Percentiles rank a stretch among this genome's conserved stretches.
These are phyloP conservation scores for Falco biarmicus DNA, from an alignment of 2,797 vertebrate genomes.

Conservation along the genomic window DNA sequence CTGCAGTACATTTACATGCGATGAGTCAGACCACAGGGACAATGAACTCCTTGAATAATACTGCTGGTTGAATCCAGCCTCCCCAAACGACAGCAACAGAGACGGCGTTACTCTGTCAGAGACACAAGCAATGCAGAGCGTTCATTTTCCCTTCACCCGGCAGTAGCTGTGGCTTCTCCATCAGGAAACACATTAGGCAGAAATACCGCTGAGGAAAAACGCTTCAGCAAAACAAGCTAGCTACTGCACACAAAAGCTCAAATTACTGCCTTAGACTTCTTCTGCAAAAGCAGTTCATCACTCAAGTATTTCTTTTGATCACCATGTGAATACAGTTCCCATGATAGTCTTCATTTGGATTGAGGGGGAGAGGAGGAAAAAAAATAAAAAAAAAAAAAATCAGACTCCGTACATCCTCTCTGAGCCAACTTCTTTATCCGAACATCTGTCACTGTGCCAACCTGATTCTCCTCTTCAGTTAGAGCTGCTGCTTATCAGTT, in stretches of 20 bases:
- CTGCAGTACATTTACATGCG: conserved; percentile 77
- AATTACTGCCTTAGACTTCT: conserved; percentile 70
- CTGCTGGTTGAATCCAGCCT: conserved; percentile 68
- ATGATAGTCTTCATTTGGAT: conserved; percentile 76
- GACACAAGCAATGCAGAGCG: conserved; percentile 37
- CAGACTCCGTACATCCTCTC: conserved; percentile 69
- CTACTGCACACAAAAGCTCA: conserved; percentile 66
- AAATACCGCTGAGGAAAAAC: conserved; percentile 53
- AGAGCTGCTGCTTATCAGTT: conserved; percentile 50
- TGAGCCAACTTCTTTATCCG: conserved; percentile 77
- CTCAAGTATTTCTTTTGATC: conserved; percentile 75
- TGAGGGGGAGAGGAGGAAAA: neutral
- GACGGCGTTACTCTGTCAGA: conserved; percentile 62
- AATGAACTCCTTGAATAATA: conserved; percentile 73
- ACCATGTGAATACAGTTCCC: conserved; percentile 70
- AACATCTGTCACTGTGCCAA: conserved; percentile 72
- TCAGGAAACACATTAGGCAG: conserved; percentile 30
- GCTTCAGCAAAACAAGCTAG: conserved; percentile 67
- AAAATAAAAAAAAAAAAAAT: neutral
- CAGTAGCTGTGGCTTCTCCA: conserved; percentile 65
- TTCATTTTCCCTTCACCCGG: conserved; percentile 50
- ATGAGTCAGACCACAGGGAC: conserved; percentile 79
- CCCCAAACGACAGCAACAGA: conserved; percentile 42
- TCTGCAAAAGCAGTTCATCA: conserved; percentile 73
- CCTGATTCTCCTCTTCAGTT: conserved; percentile 64